Conservation (phyloP, 2,113 vertebrate species). For the Baryphthengus martii region DNA sequence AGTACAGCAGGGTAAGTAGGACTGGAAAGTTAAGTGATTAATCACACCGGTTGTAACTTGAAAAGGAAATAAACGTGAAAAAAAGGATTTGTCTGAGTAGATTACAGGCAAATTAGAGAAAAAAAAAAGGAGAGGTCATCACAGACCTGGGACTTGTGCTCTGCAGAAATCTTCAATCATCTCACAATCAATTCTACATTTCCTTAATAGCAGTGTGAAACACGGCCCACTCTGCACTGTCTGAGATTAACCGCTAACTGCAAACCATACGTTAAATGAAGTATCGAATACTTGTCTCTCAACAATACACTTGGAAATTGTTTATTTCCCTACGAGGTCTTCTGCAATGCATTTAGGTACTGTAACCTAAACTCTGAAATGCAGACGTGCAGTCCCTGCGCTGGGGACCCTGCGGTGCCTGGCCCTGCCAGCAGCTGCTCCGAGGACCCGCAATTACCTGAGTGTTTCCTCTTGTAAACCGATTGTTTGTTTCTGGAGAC, state of each 20-base stretch:
- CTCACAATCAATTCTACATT: slow-evolving; percentile 63
- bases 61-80: slow-evolving; percentile 64
- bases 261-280: slow-evolving; percentile 57
- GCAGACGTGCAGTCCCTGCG: not conserved
- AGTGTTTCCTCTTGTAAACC: slow-evolving; percentile 36
- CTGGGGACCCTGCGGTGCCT: not conserved
- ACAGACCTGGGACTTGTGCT: slow-evolving; percentile 52
- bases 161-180: slow-evolving; percentile 67
- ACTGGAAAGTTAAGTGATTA: slow-evolving; percentile 62
- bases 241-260: slow-evolving; percentile 56
- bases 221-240: not conserved
- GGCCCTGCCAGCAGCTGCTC: not conserved
- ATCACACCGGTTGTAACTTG: slow-evolving; percentile 59
- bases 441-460: slow-evolving; percentile 1
- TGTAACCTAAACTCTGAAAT: slow-evolving; percentile 16
- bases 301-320: slow-evolving; percentile 46
- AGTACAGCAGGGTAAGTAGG: not conserved
- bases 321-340: slow-evolving; percentile 57
- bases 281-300: slow-evolving; percentile 69
- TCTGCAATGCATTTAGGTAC: slow-evolving; percentile 16
- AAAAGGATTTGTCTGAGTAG: slow-evolving; percentile 67
- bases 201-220: slow-evolving; percentile 48
- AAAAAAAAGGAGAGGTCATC: slow-evolving; percentile 27
- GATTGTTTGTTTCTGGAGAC: slow-evolving; percentile 75
- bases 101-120: slow-evolving; percentile 61